A percentile compares a stretch with the other conserved stretches of the same genome.
Evolutionary conservation across 2,797 vertebrate species (phyloP).

Genomic region (Neopelma chrysocephalum): DNA sequence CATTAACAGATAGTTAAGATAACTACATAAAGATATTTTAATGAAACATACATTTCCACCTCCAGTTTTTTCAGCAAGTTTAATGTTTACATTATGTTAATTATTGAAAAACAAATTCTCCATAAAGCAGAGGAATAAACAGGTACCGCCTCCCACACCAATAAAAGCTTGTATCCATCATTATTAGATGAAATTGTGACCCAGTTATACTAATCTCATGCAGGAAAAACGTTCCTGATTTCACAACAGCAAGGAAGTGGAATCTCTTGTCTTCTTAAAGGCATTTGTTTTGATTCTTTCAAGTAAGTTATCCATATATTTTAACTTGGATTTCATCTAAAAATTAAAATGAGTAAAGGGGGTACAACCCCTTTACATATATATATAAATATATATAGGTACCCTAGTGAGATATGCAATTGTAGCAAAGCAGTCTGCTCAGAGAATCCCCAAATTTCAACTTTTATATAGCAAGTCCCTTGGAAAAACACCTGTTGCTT

Average conservation of each 20-base stretch:
- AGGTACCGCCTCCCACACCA: not conserved
- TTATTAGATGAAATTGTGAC: not conserved
- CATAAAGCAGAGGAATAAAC: not conserved
- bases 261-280: not conserved
- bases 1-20: not conserved
- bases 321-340: not conserved
- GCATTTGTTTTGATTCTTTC: not conserved
- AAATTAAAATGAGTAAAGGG: too few species aligned
- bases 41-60: not conserved
- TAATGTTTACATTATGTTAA: not conserved
- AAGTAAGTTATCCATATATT: not conserved
- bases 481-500: not conserved
- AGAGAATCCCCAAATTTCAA: not conserved
- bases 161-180: not conserved
- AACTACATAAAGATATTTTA: not conserved
- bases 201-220: not conserved
- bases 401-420: not conserved
- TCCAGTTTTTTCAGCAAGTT: not conserved
- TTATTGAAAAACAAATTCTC: not conserved
- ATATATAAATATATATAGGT: not conserved
- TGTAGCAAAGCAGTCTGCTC: not conserved
- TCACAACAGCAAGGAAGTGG: not conserved
- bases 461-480: not conserved
- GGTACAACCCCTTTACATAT: too few species aligned
- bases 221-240: not conserved